A percentile compares a stretch with the other conserved stretches of the same genome.
Evolutionary conservation across 2,113 vertebrate species (phyloP).

Genomic region (Eretmochelys imbricata): DNA sequence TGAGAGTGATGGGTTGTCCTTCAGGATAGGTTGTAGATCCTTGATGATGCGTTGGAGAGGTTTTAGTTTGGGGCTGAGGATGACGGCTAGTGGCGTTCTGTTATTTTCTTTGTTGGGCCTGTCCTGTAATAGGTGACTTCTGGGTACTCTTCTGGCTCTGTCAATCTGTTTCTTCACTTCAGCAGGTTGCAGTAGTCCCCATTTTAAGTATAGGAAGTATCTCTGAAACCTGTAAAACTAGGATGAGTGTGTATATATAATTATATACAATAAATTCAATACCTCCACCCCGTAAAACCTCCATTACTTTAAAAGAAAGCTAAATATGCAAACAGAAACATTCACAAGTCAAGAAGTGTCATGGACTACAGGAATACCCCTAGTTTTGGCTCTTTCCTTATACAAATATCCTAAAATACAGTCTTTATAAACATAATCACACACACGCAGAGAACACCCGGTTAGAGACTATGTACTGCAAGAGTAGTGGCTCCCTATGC

Average conservation of each 20-base stretch:
- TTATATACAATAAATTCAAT: not conserved
- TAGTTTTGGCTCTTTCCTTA: not conserved
- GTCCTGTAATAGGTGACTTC: too few species aligned
- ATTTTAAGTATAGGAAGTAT: not conserved
- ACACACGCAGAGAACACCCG: accelerated
- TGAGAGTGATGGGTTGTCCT: too few species aligned
- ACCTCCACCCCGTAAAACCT: not conserved
- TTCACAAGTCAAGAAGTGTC: accelerated
- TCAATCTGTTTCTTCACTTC: too few species aligned
- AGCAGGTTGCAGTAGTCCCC: not conserved
- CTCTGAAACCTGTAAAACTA: not conserved
- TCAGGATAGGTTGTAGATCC: too few species aligned
- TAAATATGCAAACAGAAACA: not conserved
- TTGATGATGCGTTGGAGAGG: too few species aligned
- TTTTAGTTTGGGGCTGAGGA: too few species aligned
- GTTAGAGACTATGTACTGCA: not conserved
- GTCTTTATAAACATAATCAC: not conserved
- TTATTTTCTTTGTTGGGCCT: too few species aligned
- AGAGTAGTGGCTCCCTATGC: not conserved
- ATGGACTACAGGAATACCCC: not conserved
- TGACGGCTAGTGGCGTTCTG: too few species aligned
- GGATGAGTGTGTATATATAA: accelerated
- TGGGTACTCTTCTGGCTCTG: too few species aligned
- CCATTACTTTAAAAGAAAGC: not conserved
- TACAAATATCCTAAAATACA: not conserved